Evolutionary conservation across 2,797 vertebrate species (phyloP).

Genomic region (Cichlasoma orientale): DNA sequence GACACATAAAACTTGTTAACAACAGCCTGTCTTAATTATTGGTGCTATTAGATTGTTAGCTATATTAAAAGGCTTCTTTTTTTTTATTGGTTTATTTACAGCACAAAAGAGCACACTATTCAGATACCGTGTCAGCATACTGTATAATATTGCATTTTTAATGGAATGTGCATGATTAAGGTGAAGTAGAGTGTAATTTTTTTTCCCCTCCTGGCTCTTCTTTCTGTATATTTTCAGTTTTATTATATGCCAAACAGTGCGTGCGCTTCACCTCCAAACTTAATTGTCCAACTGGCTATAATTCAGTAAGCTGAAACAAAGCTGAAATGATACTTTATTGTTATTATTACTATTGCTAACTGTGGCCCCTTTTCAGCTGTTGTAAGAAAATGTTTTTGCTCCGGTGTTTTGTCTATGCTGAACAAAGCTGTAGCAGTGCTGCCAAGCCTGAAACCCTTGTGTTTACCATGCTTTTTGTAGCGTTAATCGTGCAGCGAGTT

Average conservation of each 20-base stretch:
- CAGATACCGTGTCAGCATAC: background rate
- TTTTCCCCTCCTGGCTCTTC: conserved; percentile 14
- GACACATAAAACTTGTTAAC: conserved; percentile 37
- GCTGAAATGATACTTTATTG: conserved; percentile 44
- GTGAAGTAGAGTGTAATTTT: conserved; percentile 6
- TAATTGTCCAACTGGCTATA: conserved; percentile 49
- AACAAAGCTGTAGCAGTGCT: conserved; percentile 70
- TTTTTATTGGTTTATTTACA: conserved; percentile 16
- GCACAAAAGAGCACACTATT: conserved; percentile 2
- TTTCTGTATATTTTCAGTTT: conserved; percentile 32
- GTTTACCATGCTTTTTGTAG: conserved; percentile 75
- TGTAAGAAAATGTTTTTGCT: conserved; percentile 47
- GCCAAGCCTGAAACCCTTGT: conserved; percentile 74
- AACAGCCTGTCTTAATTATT: conserved; percentile 44
- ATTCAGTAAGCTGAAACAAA: conserved; percentile 39
- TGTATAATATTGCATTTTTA: background rate
- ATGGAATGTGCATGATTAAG: conserved; percentile 2
- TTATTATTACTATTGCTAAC: conserved; percentile 50
- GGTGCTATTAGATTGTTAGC: conserved; percentile 31
- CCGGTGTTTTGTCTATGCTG: conserved; percentile 57
- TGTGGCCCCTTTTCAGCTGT: conserved; percentile 34
- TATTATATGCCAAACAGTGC: conserved; percentile 18
- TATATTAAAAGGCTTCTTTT: conserved; percentile 11
- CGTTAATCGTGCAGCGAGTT: conserved; percentile 69
- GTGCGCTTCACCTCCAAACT: conserved; percentile 19